Conservation (phyloP, 2,888 invertebrate species). For the Amblyjoppa proteus region DNA sequence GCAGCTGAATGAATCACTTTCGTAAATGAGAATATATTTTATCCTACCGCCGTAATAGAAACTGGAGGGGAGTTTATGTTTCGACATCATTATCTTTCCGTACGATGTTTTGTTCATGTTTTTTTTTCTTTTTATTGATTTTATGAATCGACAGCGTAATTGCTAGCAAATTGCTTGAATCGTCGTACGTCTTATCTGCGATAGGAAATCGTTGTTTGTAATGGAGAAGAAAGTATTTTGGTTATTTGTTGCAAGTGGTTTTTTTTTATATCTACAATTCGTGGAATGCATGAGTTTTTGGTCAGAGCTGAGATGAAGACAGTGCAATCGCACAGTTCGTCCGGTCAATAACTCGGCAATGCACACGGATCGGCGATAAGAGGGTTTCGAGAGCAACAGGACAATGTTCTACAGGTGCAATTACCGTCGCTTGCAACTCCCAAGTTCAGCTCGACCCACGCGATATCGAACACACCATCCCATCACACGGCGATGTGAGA, state of each 20-base stretch:
- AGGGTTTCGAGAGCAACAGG: slow-evolving; percentile 14
- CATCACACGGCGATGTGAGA: slow-evolving; percentile 1
- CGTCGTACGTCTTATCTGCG: background rate
- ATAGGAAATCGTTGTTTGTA: background rate
- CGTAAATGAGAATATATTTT: slow-evolving; percentile 56
- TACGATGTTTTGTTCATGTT: background rate
- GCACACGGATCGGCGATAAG: background rate
- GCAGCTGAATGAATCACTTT: slow-evolving; percentile 31
- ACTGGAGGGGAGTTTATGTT: background rate
- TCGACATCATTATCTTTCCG: background rate
- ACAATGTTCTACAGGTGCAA: slow-evolving; percentile 31
- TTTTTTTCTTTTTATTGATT: background rate
- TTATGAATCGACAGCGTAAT: background rate
- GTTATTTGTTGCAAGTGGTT: background rate
- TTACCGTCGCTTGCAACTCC: background rate
- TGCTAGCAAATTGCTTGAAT: background rate
- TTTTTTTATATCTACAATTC: too few relatives aligned
- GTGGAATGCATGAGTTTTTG: background rate
- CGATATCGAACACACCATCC: background rate
- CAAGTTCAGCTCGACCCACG: background rate
- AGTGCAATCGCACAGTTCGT: background rate
- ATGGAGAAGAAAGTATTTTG: background rate
- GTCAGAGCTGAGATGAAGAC: background rate
- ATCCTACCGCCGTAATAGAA: background rate
- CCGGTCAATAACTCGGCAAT: background rate